phyloP scores from a whole-genome alignment of 2,888 invertebrate species.

The Nebria brevicollis region DNA sequence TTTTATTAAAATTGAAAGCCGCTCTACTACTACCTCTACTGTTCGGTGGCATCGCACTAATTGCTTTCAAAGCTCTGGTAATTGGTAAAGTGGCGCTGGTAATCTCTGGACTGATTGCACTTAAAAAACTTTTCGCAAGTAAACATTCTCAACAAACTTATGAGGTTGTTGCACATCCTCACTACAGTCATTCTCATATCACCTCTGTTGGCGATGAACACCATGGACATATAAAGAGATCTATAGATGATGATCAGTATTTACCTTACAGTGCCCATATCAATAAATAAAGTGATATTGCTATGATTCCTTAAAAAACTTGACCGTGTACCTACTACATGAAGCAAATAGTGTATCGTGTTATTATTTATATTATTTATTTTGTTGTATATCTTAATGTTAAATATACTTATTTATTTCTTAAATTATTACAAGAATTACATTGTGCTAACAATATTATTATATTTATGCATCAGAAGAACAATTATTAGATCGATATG shows the following conservation, averaged over 20 bases:
- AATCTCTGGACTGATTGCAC: conserved; percentile 76
- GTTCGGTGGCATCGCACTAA: conserved; percentile 79
- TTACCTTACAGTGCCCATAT: conserved; percentile 73
- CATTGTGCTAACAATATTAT: no score
- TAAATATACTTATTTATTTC: not conserved
- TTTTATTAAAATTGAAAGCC: conserved; percentile 82
- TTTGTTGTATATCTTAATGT: conserved; percentile 30
- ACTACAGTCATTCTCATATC: conserved; percentile 69
- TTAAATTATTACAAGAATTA: not conserved
- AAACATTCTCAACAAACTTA: conserved; percentile 74
- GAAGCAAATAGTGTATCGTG: not conserved
- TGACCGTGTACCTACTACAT: not conserved
- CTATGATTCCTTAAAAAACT: conserved; percentile 5
- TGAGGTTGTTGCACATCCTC: conserved; percentile 79
- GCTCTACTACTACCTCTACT: conserved; percentile 81
- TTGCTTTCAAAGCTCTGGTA: conserved; percentile 85
- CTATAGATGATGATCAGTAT: conserved; percentile 72
- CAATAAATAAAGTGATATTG: conserved; percentile 29
- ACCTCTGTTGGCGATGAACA: conserved; percentile 66
- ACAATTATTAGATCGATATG: no score
- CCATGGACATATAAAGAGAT: conserved; percentile 74
- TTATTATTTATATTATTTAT: conserved; percentile 32
- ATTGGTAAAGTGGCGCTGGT: conserved; percentile 85
- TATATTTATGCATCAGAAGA: no score
- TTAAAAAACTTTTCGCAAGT: conserved; percentile 78